A percentile compares a stretch with the other conserved stretches of the same genome.
Evolutionary conservation across 2,888 invertebrate genomes (phyloP).

Genomic region (Drosophila melanosoma): DNA sequence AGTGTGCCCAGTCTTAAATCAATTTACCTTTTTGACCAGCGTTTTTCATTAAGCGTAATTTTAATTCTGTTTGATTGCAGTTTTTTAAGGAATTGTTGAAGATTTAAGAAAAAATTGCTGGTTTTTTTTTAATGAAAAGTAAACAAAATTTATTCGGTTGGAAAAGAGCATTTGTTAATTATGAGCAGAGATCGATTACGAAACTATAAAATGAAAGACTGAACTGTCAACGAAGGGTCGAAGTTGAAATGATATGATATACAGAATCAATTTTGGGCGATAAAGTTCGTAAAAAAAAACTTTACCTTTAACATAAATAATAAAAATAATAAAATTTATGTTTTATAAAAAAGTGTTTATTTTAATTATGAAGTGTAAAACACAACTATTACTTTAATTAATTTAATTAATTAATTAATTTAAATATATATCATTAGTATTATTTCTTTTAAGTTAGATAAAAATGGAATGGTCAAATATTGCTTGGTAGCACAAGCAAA

Average conservation of each 20-base stretch:
- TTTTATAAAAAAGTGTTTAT: no score
- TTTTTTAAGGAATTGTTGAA: neutral
- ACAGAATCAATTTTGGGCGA: no score
- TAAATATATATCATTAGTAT: neutral
- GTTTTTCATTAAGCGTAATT: constrained; percentile 22
- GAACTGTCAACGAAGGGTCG: neutral
- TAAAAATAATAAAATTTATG: no score
- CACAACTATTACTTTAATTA: no score
- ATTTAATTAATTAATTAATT: no score
- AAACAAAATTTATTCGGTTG: neutral
- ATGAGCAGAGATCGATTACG: neutral
- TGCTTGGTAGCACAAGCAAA: neutral
- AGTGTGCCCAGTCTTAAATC: constrained; percentile 46
- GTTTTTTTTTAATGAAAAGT: neutral
- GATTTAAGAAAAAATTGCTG: rapidly evolving
- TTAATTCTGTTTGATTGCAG: neutral
- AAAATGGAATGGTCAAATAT: neutral
- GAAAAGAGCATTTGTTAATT: neutral
- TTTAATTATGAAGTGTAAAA: no score
- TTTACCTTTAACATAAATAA: no score
- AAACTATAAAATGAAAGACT: neutral
- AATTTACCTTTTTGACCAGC: constrained; percentile 31
- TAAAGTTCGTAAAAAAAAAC: no score
- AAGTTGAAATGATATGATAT: neutral
- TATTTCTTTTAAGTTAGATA: neutral